These are phyloP conservation scores for Copidosoma floridanum DNA, from an alignment of 1,140 invertebrate species.

Conservation along the genomic window DNA sequence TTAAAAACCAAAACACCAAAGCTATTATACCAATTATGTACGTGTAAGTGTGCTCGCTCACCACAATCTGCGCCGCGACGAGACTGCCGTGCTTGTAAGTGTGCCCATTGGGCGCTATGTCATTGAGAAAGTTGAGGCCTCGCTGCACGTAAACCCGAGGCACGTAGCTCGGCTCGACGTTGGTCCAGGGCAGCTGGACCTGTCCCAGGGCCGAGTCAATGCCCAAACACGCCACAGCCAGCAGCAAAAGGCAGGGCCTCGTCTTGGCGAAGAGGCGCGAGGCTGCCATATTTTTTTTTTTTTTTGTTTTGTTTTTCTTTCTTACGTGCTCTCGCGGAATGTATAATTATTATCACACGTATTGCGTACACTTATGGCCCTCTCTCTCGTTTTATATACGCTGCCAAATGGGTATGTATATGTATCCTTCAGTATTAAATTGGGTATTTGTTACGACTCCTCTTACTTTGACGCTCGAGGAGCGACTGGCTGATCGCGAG, in stretches of 20 bases:
- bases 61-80: conserved; percentile 44
- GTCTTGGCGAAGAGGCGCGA: not conserved
- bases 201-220: not conserved
- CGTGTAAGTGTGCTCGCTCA: conserved; percentile 23
- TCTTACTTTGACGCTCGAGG: conserved; percentile 1
- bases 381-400: not conserved
- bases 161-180: conserved; percentile 31
- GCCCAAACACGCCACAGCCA: not conserved
- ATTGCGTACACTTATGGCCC: not conserved
- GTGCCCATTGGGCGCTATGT: conserved; percentile 39
- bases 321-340: not conserved
- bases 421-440: not conserved
- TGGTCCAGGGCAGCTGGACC: not conserved
- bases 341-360: not conserved
- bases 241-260: not conserved
- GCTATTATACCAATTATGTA: not conserved
- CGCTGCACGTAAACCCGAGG: conserved; percentile 32
- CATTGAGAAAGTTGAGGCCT: conserved; percentile 40
- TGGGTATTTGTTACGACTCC: not conserved
- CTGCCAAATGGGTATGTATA: not conserved
- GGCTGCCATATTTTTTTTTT: conserved; percentile 29
- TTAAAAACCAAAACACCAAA: too few species aligned
- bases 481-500: not conserved
- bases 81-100: conserved; percentile 42
- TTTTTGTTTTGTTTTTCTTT: conserved; percentile 1